These are phyloP conservation scores for Chalcis sispes DNA, from an alignment of 2,888 invertebrate genomes.

Conservation along the genomic window DNA sequence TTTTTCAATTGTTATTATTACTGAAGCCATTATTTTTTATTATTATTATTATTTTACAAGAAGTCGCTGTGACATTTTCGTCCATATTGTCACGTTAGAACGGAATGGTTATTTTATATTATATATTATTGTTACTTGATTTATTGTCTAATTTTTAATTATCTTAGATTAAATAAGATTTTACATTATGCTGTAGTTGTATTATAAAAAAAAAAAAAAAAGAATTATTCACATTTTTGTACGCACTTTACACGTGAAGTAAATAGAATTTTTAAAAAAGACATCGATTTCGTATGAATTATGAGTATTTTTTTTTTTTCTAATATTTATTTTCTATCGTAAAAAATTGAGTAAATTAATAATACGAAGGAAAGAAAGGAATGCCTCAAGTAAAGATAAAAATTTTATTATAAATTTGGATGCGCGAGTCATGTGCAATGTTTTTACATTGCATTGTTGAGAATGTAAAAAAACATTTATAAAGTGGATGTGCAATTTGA, in stretches of 20 bases:
- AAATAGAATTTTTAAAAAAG: neutral
- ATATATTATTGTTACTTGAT: constrained; percentile 39
- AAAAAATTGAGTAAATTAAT: too few relatives aligned
- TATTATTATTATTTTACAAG: constrained; percentile 4
- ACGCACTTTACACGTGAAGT: constrained; percentile 19
- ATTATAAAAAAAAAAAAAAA: constrained; percentile 31
- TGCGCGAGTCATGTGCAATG: neutral
- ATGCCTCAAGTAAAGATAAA: neutral
- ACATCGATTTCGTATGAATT: neutral
- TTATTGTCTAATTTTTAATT: constrained; percentile 19
- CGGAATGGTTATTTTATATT: constrained; percentile 52
- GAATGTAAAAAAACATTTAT: neutral
- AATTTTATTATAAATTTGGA: neutral
- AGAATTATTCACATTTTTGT: constrained; percentile 27
- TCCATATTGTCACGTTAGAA: constrained; percentile 27
- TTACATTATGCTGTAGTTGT: constrained; percentile 17
- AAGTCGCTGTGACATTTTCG: constrained; percentile 6
- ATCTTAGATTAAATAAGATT: constrained; percentile 36
- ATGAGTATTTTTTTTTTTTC: constrained; percentile 21
- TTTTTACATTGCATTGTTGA: neutral
- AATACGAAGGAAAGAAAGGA: neutral
- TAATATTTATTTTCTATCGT: neutral
- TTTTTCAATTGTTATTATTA: constrained; percentile 6
- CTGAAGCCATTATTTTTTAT: too few relatives aligned
- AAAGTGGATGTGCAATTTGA: constrained; percentile 12